Evolutionary conservation across 2,888 invertebrate species (phyloP).

Genomic region (Blera fallax): DNA sequence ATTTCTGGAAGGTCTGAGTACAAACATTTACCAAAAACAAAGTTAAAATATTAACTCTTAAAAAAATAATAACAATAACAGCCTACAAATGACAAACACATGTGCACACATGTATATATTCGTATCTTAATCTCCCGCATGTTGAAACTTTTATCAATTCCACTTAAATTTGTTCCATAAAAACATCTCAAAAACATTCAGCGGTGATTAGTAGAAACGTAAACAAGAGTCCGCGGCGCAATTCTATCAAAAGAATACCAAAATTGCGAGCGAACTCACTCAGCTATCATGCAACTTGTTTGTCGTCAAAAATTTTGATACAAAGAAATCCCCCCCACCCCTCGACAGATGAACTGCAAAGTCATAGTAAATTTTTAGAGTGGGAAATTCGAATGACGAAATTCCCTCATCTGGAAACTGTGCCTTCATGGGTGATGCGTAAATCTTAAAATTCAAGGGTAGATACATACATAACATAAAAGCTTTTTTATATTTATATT

Average conservation of each 20-base stretch:
- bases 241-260: neutral
- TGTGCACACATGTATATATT: neutral
- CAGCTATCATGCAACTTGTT: neutral
- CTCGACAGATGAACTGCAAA: neutral
- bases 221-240: neutral
- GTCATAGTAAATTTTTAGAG: neutral
- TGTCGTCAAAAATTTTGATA: neutral
- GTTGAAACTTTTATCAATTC: neutral
- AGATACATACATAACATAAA: neutral
- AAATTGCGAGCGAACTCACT: neutral
- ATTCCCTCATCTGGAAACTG: slow-evolving; percentile 3
- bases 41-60: neutral
- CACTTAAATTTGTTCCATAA: neutral
- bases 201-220: neutral
- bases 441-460: neutral
- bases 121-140: neutral
- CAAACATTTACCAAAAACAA: neutral
- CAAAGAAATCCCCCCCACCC: neutral
- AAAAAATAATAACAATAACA: neutral
- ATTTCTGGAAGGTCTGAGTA: no score
- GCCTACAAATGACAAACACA: neutral
- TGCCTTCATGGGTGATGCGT: neutral
- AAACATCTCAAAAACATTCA: neutral
- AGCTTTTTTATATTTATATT: slow-evolving; percentile 18
- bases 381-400: neutral